Evolutionary conservation across 2,888 invertebrate species (phyloP), one percentile per base, ranked within the genome.

Genomic region (Trachelus stipa): DNA sequence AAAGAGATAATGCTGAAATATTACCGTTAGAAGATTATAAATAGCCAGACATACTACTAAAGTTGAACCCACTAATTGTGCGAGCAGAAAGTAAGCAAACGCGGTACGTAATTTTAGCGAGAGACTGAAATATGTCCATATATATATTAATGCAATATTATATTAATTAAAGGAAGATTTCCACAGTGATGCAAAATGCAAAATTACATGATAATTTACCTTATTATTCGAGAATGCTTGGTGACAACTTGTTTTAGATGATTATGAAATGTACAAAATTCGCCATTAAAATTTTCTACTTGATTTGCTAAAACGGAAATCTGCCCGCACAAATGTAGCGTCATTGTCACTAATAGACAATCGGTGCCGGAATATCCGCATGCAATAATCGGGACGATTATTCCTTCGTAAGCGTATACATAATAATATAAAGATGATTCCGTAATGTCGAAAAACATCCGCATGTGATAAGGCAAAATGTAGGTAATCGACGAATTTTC

Each of bases 261-360:
- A 9, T 23, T 23, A 23, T 56, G 23, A 56, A 56, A 56, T 23
- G 23, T 23, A 23, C 6, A 23, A 4, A 56, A 56, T 1, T 23
- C 23, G 40, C 40, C 40, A 23, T 56, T 56, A 23, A 56, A 56
- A 56, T 56, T 23, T 56, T 56, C 40, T 15, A 40, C 40, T 15
- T 40, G 15, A 40, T 40, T 40, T 15, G 40, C 40, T 40, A 83
- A 71, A 34, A 77, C 69, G 30, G 80, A 71, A 11, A 80, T 71
- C 69, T 82, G 82, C 3, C 81, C 82, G 4, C 81, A 83, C n/a
- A 83, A 31, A n/a, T 83, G 83, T 12, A 82, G 73, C 33, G 71
- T 6, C 80, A 82, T 35, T 9, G 76, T 81, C 73, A 82, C 74
- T 33, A 81, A 31, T 1, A 73, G 74, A 15, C 73, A 74, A 74